These are phyloP conservation scores for Ormyrus nitidulus DNA, from an alignment of 2,888 invertebrate genomes.

Conservation along the genomic window DNA sequence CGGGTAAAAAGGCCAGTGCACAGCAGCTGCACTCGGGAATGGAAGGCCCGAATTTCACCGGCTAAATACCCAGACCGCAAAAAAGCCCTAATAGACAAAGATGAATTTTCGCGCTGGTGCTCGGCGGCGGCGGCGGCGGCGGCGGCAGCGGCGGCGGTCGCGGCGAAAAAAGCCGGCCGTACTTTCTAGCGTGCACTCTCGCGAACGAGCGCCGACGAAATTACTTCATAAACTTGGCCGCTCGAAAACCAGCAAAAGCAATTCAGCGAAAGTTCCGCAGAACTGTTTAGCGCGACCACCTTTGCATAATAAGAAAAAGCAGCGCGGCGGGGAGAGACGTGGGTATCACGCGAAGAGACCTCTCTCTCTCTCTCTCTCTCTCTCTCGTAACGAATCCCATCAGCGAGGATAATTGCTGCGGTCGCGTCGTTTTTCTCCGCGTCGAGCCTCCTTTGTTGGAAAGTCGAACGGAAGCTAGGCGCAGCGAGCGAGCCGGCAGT, in stretches of 20 bases:
- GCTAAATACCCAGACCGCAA: no score
- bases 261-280: conserved; percentile 32
- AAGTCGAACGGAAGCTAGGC: conserved; percentile 47
- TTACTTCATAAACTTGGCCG: conserved; percentile 35
- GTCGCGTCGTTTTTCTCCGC: neutral
- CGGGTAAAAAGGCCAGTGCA: no score
- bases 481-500: neutral
- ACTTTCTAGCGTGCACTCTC: neutral
- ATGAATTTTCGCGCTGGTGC: no score
- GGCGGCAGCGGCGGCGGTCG: no score
- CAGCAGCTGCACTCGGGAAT: no score
- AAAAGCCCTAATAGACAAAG: no score
- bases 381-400: conserved; percentile 39
- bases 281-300: neutral
- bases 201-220: conserved; percentile 13
- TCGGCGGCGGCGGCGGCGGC: no score
- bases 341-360: neutral
- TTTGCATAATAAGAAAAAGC: conserved; percentile 43
- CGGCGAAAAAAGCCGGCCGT: no score
- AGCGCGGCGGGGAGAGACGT: neutral
- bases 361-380: no score
- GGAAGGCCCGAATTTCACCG: no score
- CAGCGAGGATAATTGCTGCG: conserved; percentile 36
- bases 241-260: conserved; percentile 31
- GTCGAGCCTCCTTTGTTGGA: conserved; percentile 22